A percentile compares a stretch with the other conserved stretches of the same genome.
Evolutionary conservation across 2,888 invertebrate genomes (phyloP).

Genomic region (Drosophila phalerata): DNA sequence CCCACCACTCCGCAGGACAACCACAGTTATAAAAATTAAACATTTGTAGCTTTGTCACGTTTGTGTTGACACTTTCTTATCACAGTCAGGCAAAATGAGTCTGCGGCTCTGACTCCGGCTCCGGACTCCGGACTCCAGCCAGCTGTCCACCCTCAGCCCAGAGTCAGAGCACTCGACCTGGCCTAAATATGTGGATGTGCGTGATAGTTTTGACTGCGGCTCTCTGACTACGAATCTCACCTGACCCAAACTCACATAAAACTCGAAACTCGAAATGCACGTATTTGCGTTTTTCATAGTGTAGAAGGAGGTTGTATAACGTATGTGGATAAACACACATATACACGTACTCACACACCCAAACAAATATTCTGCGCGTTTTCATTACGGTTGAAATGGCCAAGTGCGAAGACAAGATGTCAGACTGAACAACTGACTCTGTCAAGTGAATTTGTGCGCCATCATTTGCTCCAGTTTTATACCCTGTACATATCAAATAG

Average conservation of each 20-base stretch:
- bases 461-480: constrained; percentile 9
- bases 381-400: constrained; percentile 56
- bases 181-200: constrained; percentile 77
- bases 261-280: constrained; percentile 34
- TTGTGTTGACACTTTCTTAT: constrained; percentile 82
- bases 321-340: constrained; percentile 14
- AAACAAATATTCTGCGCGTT: constrained; percentile 56
- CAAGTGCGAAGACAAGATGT: constrained; percentile 41
- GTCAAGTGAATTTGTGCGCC: constrained; percentile 16
- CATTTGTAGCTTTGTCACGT: constrained; percentile 82
- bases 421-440: constrained; percentile 22
- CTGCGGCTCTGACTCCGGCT: constrained; percentile 26
- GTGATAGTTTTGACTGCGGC: constrained; percentile 74
- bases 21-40: constrained; percentile 78
- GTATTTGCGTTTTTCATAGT: constrained; percentile 16
- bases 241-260: constrained; percentile 63
- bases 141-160: constrained; percentile 12
- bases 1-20: constrained; percentile 10
- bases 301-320: constrained; percentile 5
- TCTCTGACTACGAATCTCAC: constrained; percentile 45
- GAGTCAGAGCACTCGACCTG: constrained; percentile 49
- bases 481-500: neutral
- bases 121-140: neutral
- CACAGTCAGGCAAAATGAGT: constrained; percentile 68
- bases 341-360: constrained; percentile 33